Conservation (phyloP, 2,888 invertebrate genomes). For the Gymnoscelis rufifasciata region DNA sequence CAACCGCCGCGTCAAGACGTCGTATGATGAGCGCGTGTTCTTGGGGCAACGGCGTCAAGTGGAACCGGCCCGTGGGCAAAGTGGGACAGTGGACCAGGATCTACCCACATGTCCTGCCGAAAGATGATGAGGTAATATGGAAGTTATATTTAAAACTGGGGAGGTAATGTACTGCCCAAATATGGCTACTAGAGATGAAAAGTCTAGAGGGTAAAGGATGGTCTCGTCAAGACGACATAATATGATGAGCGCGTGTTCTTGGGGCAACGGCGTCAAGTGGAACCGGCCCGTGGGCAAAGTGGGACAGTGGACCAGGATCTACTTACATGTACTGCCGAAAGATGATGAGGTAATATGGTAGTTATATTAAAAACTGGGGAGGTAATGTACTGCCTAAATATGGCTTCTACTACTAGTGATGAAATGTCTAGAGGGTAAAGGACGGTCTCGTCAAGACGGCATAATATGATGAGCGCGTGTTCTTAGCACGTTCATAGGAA, state of each 20-base stretch:
- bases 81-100: constrained; percentile 73
- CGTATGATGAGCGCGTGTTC: constrained; percentile 59
- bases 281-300: constrained; percentile 79
- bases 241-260: constrained; percentile 64
- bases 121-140: constrained; percentile 72
- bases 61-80: constrained; percentile 63
- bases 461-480: background rate
- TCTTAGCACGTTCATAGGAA: no score
- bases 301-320: constrained; percentile 88
- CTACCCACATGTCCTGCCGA: constrained; percentile 76
- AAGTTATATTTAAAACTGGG: no score
- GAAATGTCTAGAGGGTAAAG: no score
- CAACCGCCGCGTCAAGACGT: constrained; percentile 64
- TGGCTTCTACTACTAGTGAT: no score
- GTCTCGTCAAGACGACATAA: constrained; percentile 26
- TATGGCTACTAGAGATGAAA: constrained; percentile 54
- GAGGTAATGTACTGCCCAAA: constrained; percentile 47
- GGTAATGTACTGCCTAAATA: no score
- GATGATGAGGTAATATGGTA: constrained; percentile 29
- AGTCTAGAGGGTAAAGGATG: no score
- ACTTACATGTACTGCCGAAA: constrained; percentile 76
- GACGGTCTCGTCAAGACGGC: background rate
- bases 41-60: constrained; percentile 86
- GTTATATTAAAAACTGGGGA: no score
- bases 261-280: constrained; percentile 88